Evolutionary conservation across 2,797 vertebrate genomes (phyloP), one percentile per base, ranked within the genome.

Genomic region (Pangasius djambal): DNA sequence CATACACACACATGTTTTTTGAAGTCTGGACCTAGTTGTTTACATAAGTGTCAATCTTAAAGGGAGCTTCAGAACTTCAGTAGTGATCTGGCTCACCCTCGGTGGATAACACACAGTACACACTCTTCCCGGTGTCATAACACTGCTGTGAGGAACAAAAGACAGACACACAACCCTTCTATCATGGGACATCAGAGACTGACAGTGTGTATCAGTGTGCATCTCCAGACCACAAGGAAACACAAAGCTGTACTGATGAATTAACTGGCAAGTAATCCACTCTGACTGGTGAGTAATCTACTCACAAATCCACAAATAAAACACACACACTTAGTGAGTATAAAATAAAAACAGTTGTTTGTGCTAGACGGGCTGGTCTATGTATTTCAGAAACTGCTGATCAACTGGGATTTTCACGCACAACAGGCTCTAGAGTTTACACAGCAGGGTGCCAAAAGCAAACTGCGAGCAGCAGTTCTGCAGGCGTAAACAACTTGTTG

Each of bases 121-220:
- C 78, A 57, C 52, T 37, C 55, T 34, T 34, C 52, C 48, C 4
- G 40, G 57, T 82, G 79, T 82, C 79, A 82, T 82, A 61, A 82
- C 79, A 82, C 31, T 82, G 79, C 55, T 40, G 34, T 82, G 31
- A 82, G 55, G 55, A 82, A 82, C 31, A 61, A 40, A 82, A 57
- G 31, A 25, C 55, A 61, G 79, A 82, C 34, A 44, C 55, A 82
- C 34, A 82, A 61, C 34, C 31, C 9, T 34, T 57, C 77, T 22
- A 20, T 81, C 31, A 59, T 0, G 10, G 31, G 55, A 61, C 34
- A 82, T 57, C 55, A 40, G 79, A 61, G 10, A 40, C 34, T 82
- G 79, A 81, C 55, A 40, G 20, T n/a, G 40, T 65, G 40, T 18
- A 67, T 65, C 37, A 15, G 22, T 63, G 57, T 40, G 13, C 59